Evolutionary conservation across 2,113 vertebrate species (phyloP).

Genomic region (Cephalopholis sonnerati): DNA sequence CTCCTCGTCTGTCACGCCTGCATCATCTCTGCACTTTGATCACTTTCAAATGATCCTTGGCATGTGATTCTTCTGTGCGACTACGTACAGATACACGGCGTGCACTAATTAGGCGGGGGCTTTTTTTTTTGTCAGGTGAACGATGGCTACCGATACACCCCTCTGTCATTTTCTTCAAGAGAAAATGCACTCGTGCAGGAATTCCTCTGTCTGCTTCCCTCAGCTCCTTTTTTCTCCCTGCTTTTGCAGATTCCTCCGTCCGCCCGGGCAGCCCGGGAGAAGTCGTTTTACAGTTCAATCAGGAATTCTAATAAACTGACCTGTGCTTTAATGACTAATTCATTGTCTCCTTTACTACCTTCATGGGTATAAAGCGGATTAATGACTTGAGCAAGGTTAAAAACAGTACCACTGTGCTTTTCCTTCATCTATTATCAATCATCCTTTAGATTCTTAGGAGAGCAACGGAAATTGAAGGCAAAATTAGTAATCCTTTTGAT

Average conservation of each 20-base stretch:
- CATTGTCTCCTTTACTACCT: slow-evolving; percentile 87
- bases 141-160: slow-evolving; percentile 47
- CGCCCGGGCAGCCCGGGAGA: slow-evolving; percentile 65
- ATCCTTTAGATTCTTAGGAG: slow-evolving; percentile 84
- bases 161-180: slow-evolving; percentile 60
- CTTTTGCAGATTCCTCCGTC: slow-evolving; percentile 70
- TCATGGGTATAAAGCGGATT: slow-evolving; percentile 86
- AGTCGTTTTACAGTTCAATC: slow-evolving; percentile 87
- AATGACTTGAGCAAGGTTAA: slow-evolving; percentile 88
- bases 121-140: slow-evolving; percentile 62
- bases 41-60: slow-evolving; percentile 43
- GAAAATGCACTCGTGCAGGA: slow-evolving; percentile 59
- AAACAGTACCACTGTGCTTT: slow-evolving; percentile 86
- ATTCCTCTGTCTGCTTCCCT: slow-evolving; percentile 58
- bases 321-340: slow-evolving; percentile 87
- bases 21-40: slow-evolving; percentile 45
- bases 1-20: slow-evolving; percentile 9
- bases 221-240: slow-evolving; percentile 60
- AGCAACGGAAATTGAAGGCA: slow-evolving; percentile 83
- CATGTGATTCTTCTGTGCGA: slow-evolving; percentile 29
- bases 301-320: slow-evolving; percentile 88
- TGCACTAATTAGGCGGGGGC: slow-evolving; percentile 52
- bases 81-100: slow-evolving; percentile 6
- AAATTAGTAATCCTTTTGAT: slow-evolving; percentile 85
- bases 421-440: slow-evolving; percentile 85